Evolutionary conservation across 2,797 vertebrate genomes (phyloP).

Genomic region (Staurois parvus): DNA sequence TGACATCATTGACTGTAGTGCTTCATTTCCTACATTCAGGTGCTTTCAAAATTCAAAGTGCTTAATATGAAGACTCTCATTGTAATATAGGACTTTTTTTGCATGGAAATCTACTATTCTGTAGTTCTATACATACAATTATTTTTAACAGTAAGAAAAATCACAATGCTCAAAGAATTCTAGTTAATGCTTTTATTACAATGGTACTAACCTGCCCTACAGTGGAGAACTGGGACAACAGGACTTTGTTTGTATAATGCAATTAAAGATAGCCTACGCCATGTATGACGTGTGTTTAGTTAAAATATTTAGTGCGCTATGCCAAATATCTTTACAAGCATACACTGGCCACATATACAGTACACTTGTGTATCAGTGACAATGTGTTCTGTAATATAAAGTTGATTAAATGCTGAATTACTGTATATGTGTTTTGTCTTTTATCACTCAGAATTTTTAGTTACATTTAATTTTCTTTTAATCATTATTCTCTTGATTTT

Average conservation of each 20-base stretch:
- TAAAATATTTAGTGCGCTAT: slow-evolving; percentile 2
- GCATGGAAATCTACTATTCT: background rate
- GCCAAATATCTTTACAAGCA: slow-evolving; percentile 20
- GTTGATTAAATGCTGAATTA: background rate
- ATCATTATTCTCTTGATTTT: background rate
- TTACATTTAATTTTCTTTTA: background rate
- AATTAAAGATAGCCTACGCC: slow-evolving; percentile 30
- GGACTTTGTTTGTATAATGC: slow-evolving; percentile 28
- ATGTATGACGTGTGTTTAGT: slow-evolving; percentile 14
- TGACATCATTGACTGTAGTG: no score
- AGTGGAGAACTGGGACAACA: slow-evolving; percentile 16
- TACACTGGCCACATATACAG: background rate
- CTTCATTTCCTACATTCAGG: no score
- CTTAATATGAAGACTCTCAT: no score
- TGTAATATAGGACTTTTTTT: background rate
- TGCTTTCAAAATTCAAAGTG: no score
- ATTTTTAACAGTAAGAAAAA: background rate
- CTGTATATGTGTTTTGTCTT: background rate
- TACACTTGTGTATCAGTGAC: background rate
- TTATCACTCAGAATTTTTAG: background rate
- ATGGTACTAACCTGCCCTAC: background rate
- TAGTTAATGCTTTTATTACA: background rate
- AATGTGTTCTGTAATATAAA: background rate
- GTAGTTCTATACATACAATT: background rate
- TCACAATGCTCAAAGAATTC: background rate